Evolutionary conservation across 2,797 vertebrate genomes (phyloP), one percentile per base, ranked within the genome.

Genomic region (Cephalopachus bancanus): DNA sequence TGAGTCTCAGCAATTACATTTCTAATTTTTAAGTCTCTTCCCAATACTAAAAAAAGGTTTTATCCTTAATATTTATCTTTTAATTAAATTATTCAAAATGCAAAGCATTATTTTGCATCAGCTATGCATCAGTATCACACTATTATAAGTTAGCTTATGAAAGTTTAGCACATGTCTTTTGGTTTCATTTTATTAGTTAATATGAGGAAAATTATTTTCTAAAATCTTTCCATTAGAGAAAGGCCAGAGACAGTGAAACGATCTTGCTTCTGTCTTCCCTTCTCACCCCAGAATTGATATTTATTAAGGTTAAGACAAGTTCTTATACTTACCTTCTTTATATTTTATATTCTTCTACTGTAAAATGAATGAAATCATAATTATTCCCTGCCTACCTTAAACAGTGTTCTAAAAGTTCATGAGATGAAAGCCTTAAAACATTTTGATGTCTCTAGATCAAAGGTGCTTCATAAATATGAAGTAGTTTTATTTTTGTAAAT

Each of bases 181-280:
- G 19, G 74, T 96, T 81, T 90, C 65, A 60, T 89, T 95, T 94
- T 60, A 90, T 93, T 93, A 94, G 15, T 79, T 87, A 93, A 87
- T 33, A 20, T 33, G 57, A 91, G 57, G 20, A 83, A 87, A 65
- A n/a, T 59, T 20, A 60, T 84, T 80, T 26, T 84, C n/a, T 30
- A 75, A 81, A 93, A 89, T 60, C 5, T n/a, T 72, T 80, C 30
- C 6, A 81, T 84, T 80, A 83, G 5, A 28, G 16, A 80, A 86
- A 69, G 7, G 14, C 20, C 17, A 44, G 7, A 83, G 76, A 62
- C 7, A 80, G 20, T 80, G 30, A 96, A 15, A 65, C 28, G 11
- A 51, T 5, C 33, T 80, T 79, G 28, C n/a, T 16, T 87, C 24
- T 91, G 1, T 69, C 64, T 86, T 11, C 62, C 62, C 8, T 1